A percentile compares a stretch with the other conserved stretches of the same genome.
These are phyloP conservation scores for Thalassaphorura encarpata DNA, from an alignment of 1,140 invertebrate genomes.

Conservation along the genomic window DNA sequence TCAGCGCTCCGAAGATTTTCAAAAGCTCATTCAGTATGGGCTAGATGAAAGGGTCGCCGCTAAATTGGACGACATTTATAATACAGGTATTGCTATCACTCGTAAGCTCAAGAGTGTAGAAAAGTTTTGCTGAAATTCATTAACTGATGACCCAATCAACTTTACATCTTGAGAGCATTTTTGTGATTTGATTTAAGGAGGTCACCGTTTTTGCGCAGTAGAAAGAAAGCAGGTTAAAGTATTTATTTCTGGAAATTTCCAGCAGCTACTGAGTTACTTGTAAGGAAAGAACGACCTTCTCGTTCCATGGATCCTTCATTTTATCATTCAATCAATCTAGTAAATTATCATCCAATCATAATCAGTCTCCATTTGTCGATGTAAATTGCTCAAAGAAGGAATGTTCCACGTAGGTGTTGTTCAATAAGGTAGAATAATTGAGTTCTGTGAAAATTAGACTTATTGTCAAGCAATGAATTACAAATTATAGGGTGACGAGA, in stretches of 20 bases:
- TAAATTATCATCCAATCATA: neutral
- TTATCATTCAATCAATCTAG: too few species aligned
- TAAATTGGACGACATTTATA: slow-evolving; percentile 94
- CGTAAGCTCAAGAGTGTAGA: neutral
- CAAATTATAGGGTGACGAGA: too few species aligned
- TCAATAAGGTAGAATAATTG: too few species aligned
- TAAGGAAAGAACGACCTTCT: neutral
- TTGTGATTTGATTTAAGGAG: too few species aligned
- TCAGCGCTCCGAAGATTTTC: slow-evolving; percentile 24
- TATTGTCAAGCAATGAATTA: too few species aligned
- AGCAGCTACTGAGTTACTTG: neutral
- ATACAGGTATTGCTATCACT: slow-evolving; percentile 57
- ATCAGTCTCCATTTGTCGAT: slow-evolving; percentile 4
- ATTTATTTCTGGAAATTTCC: neutral
- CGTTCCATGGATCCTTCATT: too few species aligned
- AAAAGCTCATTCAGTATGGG: slow-evolving; percentile 32
- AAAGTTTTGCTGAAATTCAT: too few species aligned
- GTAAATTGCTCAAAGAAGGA: slow-evolving; percentile 16
- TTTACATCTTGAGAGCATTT: too few species aligned
- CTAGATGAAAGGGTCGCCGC: slow-evolving; percentile 85
- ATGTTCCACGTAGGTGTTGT: too few species aligned
- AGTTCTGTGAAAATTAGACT: too few species aligned
- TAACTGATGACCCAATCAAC: too few species aligned
- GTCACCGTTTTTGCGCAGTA: too few species aligned
- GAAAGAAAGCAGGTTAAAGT: neutral